phyloP scores from a whole-genome alignment of 2,797 vertebrate genomes.

The Phoebastria nigripes region DNA sequence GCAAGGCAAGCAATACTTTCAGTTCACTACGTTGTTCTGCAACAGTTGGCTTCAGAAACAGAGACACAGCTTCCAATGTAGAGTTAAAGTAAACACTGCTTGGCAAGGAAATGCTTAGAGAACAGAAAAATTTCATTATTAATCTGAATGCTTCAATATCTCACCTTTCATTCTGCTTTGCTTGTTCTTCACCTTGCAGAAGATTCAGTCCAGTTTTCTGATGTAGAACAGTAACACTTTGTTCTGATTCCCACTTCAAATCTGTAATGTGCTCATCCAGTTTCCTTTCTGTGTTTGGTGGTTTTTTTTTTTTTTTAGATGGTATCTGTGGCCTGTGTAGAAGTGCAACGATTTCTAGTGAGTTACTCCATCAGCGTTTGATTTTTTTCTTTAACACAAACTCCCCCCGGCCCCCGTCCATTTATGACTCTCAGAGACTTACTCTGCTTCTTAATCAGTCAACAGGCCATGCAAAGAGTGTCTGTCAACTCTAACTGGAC shows the following conservation, averaged over 20 bases:
- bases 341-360: neutral
- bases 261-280: neutral
- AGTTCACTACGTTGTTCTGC: neutral
- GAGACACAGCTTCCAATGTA: neutral
- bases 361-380: constrained; percentile 23
- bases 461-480: constrained; percentile 64
- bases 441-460: constrained; percentile 66
- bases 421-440: constrained; percentile 25
- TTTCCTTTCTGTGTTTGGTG: neutral
- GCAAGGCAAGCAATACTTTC: neutral
- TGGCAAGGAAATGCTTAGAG: neutral
- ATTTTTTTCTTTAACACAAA: neutral
- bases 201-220: constrained; percentile 12
- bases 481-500: constrained; percentile 79
- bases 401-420: neutral
- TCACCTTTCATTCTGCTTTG: constrained; percentile 76
- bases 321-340: neutral
- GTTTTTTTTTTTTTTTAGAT: neutral
- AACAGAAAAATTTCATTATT: neutral
- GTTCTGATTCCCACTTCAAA: neutral
- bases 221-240: neutral
- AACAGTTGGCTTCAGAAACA: neutral
- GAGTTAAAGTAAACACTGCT: neutral
- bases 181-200: neutral
- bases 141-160: neutral